Evolutionary conservation across 1,140 invertebrate genomes (phyloP), one percentile per base, ranked within the genome.

Genomic region (Daktulosphaira vitifoliae): DNA sequence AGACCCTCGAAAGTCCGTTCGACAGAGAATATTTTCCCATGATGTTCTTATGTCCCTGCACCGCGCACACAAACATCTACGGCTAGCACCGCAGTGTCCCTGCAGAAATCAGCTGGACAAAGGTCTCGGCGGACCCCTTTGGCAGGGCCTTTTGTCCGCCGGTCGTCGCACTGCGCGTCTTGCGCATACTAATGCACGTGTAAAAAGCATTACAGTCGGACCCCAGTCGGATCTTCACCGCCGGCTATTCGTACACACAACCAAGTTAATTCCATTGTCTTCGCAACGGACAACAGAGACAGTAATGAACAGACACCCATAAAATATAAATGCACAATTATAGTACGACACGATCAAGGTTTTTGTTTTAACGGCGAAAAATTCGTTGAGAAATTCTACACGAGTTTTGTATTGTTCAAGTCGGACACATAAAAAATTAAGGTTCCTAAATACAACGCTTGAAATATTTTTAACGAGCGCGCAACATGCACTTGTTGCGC

Each of bases 21-120:
- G 18, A 46, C 18, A 62, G 25, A 18, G 16, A 16, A 48, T 48
- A 20, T 62, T 62, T 62, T 62, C 56, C 56, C 56, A 62, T 62
- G 56, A 62, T 54, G 42, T 44, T 62, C 42, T 33, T 62, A 48
- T 62, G 56, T 62, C 56, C 56, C 44, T 62, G 56, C 18, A 33
- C 20, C 25, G 3, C 22, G 11, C 48, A 23, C 8, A 2, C 15
- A 26, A 15, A 20, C 48, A 2, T 26, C 9, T 26, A 26, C 15
- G 2, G 2, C 26, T 11, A 13, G 26, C 29, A 7, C 29, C 11
- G 18, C 56, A 46, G 44, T 62, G 56, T 62, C 56, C 56, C 56
- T 62, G 56, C 56, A 62, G 16, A 48, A 62, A 48, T 62, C 56
- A 33, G 56, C 56, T 62, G 56, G 56, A 62, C 56, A 62, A 62